Percentiles rank a stretch among this genome's conserved stretches.
Conservation (phyloP, 30 jellyfish, hydroid and myxozoan species). For the Phacellophora camtschatica region DNA sequence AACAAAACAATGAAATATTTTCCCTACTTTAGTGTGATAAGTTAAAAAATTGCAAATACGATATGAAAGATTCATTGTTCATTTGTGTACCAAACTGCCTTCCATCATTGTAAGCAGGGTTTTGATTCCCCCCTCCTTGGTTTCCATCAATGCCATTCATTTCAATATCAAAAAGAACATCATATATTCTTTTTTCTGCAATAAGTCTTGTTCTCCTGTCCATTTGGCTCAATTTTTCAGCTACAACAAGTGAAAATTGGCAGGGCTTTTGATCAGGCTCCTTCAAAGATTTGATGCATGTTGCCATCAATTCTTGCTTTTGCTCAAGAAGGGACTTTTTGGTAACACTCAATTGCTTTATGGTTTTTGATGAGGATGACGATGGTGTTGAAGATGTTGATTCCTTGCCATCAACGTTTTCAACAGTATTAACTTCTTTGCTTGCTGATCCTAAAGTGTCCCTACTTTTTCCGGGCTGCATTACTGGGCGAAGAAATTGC, state of each 20-base stretch:
- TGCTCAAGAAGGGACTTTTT: neutral
- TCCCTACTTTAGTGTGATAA: no score
- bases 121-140: no score
- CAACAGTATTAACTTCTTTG: neutral
- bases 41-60: no score
- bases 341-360: neutral
- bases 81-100: no score
- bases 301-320: neutral
- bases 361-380: neutral
- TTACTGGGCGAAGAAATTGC: constrained; percentile 20
- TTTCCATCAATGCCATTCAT: no score
- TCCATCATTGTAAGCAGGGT: no score
- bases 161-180: constrained; percentile 44
- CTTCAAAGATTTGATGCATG: neutral
- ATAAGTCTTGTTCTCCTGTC: constrained; percentile 6
- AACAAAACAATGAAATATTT: no score
- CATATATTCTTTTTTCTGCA: constrained; percentile 43
- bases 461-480: constrained; percentile 57
- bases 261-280: neutral
- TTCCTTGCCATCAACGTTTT: neutral
- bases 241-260: constrained; percentile 14
- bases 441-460: neutral
- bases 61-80: no score
- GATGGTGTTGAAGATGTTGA: neutral
- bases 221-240: constrained; percentile 24